These are phyloP conservation scores for Palythoa grandis DNA, from an alignment of 92 coral and sea anemone species.

Conservation along the genomic window DNA sequence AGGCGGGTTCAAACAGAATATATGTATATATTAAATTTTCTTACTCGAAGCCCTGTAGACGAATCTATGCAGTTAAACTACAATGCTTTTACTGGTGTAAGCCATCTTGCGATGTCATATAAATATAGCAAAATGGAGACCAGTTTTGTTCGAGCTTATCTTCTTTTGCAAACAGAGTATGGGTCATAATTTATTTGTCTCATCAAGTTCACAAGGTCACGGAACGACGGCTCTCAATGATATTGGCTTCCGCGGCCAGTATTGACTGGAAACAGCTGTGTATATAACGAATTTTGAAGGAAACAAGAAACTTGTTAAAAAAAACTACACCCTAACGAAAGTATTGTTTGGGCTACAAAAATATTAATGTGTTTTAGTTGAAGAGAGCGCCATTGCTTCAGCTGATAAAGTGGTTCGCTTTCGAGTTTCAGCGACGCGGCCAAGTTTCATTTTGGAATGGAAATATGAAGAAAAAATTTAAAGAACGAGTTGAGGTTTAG, in stretches of 20 bases:
- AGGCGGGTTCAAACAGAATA: too few species aligned
- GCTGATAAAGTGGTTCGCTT: not conserved
- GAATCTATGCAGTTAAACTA: too few species aligned
- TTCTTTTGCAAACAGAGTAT: not conserved
- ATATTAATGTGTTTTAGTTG: not conserved
- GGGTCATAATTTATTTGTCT: not conserved
- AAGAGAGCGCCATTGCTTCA: not conserved
- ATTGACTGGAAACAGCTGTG: constrained; percentile 20
- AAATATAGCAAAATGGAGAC: not conserved
- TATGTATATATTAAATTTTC: too few species aligned
- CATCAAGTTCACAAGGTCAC: not conserved
- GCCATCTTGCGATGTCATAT: not conserved
- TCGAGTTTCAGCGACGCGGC: not conserved
- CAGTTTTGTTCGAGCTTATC: not conserved
- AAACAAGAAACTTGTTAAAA: not conserved
- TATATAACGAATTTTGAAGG: not conserved
- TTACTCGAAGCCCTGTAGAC: too few species aligned
- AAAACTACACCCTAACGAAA: not conserved
- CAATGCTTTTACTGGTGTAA: too few species aligned
- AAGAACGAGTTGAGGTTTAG: not conserved
- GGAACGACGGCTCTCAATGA: not conserved
- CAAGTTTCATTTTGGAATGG: not conserved
- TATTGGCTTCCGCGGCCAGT: not conserved
- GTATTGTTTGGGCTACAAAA: not conserved
- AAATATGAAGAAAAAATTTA: not conserved